Conservation (phyloP, 2,113 vertebrate species). For the Spilogale gracilis region DNA sequence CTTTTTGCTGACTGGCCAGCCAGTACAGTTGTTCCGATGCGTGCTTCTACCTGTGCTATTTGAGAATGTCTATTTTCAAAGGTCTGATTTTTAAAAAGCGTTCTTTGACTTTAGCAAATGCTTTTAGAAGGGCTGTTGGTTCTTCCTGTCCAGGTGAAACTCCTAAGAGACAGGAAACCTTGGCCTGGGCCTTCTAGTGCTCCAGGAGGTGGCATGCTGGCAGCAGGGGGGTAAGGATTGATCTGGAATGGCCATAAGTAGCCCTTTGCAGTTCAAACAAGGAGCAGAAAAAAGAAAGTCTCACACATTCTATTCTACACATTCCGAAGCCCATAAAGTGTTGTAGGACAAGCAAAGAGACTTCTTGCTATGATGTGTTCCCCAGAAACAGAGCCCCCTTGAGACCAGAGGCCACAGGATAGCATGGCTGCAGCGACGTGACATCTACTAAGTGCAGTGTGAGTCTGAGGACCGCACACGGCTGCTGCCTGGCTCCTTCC, state of each 20-base stretch:
- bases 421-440: background rate
- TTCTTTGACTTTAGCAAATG: background rate
- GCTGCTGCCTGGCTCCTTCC: background rate
- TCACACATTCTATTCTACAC: background rate
- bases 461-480: background rate
- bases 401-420: background rate
- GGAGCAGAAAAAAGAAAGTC: constrained; percentile 23
- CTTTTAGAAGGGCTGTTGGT: background rate
- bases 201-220: background rate
- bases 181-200: background rate
- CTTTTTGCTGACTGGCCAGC: constrained; percentile 30
- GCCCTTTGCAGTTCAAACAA: constrained; percentile 18
- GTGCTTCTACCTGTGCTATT: background rate
- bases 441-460: background rate
- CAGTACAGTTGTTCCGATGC: background rate
- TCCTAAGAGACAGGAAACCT: background rate
- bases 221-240: background rate
- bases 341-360: background rate
- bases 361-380: background rate
- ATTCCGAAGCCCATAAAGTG: background rate
- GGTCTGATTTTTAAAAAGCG: background rate
- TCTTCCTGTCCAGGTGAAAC: constrained; percentile 13
- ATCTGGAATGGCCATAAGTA: background rate
- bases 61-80: constrained; percentile 5
- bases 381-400: constrained; percentile 20